phyloP scores from a whole-genome alignment of 1,140 invertebrate species.

The Drosophila willistoni region DNA sequence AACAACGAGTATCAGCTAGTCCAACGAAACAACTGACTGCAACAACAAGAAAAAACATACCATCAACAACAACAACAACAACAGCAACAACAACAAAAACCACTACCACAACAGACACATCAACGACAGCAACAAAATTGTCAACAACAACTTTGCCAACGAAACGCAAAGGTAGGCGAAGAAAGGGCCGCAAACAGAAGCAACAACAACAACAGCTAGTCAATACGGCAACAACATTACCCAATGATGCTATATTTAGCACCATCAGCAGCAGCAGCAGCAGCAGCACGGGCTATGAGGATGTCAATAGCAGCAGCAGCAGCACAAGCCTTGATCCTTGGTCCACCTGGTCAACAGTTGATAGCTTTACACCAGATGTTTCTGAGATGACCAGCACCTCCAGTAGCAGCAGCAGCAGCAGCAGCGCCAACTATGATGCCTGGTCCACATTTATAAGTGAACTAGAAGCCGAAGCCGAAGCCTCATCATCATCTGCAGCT shows the following conservation, averaged over 20 bases:
- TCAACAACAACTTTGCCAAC: slow-evolving; percentile 53
- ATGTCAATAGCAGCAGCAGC: slow-evolving; percentile 45
- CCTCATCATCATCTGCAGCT: slow-evolving; percentile 22
- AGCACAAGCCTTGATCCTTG: slow-evolving; percentile 58
- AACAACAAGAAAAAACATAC: slow-evolving; percentile 46
- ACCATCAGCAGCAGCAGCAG: slow-evolving; percentile 29
- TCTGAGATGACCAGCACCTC: slow-evolving; percentile 38
- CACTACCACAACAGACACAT: slow-evolving; percentile 26
- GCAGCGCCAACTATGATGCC: slow-evolving; percentile 63
- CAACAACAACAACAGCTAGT: slow-evolving; percentile 27
- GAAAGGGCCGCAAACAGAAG: slow-evolving; percentile 56
- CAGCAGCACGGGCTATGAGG: slow-evolving; percentile 19
- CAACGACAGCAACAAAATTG: slow-evolving; percentile 28
- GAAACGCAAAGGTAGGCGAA: slow-evolving; percentile 72
- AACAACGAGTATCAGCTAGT: slow-evolving; percentile 74
- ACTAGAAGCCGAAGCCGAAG: slow-evolving; percentile 61
- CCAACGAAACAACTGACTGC: slow-evolving; percentile 69
- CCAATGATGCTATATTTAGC: slow-evolving; percentile 15
- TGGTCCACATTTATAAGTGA: slow-evolving; percentile 66
- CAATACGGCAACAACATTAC: slow-evolving; percentile 22
- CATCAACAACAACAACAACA: slow-evolving; percentile 29
- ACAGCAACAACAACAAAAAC: too few relatives aligned
- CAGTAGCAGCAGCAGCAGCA: slow-evolving; percentile 44
- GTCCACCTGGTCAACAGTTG: slow-evolving; percentile 67
- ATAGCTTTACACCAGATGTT: slow-evolving; percentile 48